Evolutionary conservation across 2,113 vertebrate genomes (phyloP).

Genomic region (Planiliza haematocheilus): DNA sequence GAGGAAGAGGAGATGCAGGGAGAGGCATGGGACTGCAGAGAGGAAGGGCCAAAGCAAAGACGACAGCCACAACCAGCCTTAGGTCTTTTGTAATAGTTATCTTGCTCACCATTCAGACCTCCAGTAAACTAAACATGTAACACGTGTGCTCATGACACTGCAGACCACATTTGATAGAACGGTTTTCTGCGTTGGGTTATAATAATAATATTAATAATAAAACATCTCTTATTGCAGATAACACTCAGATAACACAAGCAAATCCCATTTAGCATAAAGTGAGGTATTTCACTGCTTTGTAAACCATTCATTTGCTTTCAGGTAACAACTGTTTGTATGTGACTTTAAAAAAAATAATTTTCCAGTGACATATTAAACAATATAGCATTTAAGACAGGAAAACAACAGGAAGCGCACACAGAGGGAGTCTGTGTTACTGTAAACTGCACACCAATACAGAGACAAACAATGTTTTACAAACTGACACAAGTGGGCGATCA

Average conservation of each 20-base stretch:
- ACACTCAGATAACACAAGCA: too few species aligned
- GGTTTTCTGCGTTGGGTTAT: background rate
- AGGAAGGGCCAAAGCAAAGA: slow-evolving; percentile 73
- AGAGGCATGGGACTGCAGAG: slow-evolving; percentile 69
- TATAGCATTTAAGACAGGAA: slow-evolving; percentile 16
- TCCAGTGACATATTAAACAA: slow-evolving; percentile 20
- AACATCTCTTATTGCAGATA: background rate
- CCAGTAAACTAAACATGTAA: slow-evolving; percentile 11
- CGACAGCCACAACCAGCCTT: slow-evolving; percentile 58
- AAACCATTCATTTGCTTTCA: slow-evolving; percentile 8
- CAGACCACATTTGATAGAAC: slow-evolving; percentile 37
- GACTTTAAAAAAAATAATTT: slow-evolving; percentile 19
- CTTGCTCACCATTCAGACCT: slow-evolving; percentile 16
- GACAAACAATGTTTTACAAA: slow-evolving; percentile 10
- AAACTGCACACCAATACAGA: background rate
- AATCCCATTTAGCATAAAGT: background rate
- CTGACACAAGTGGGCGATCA: slow-evolving; percentile 58
- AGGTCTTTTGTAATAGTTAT: slow-evolving; percentile 40
- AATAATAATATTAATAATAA: too few species aligned
- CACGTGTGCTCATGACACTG: slow-evolving; percentile 11
- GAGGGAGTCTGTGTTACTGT: background rate
- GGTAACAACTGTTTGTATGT: background rate
- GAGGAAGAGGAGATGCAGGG: slow-evolving; percentile 73
- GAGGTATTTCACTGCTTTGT: background rate
- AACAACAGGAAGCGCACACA: slow-evolving; percentile 4